Base-by-base conservation (phyloP, 2,888 invertebrate species). In the Apotomis betuletana region DNA sequence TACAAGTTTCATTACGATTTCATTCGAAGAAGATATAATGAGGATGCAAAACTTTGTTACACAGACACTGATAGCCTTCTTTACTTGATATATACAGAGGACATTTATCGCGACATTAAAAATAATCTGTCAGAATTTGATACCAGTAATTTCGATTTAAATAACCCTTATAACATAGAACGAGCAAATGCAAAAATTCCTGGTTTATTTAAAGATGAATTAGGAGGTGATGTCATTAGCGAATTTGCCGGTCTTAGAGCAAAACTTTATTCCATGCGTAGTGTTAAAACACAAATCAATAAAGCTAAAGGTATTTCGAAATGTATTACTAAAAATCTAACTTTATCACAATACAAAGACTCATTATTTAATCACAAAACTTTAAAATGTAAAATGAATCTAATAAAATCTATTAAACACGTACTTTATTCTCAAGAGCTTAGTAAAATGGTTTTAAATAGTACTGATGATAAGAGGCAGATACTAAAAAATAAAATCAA, bases 21-120 rank as follows among this genome's bases (percentile, higher is more conserved):
- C 13, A 44, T 27, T 52, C 46, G 36, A 65, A 70, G 55, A 52
- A 52, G 12, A 51, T 41, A 46, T 70, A 70, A 44, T 6, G 44
- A 46, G 41, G 54, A 61, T 44, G 44, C 55, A 4, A 55, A 13
- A 41, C 51, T 76, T 0, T 75, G 75, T 55, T 76, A 76, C 49
- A 76, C 74, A 9, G 75, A 75, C 49, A 76, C 75, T 5, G 75
- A 76, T 51, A 72, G 70, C 49, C 52, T 76, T n/a, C 13, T 76
- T 4, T 74, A 76, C 41, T 15, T 27, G 0, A 74, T 75, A n/a
- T 15, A 0, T 70, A 6, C 55, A 27, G 8, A 55, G 6, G 27
- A 55, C 10, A 15, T 36, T 8, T 55, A 55, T 15, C 27, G 13
- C 4, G 55, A 55, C 36, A 15, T 55, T 55, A 27, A 55, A 55